Evolutionary conservation across 2,888 invertebrate genomes (phyloP), one percentile per base, ranked within the genome.

Genomic region (Erebia palarica): DNA sequence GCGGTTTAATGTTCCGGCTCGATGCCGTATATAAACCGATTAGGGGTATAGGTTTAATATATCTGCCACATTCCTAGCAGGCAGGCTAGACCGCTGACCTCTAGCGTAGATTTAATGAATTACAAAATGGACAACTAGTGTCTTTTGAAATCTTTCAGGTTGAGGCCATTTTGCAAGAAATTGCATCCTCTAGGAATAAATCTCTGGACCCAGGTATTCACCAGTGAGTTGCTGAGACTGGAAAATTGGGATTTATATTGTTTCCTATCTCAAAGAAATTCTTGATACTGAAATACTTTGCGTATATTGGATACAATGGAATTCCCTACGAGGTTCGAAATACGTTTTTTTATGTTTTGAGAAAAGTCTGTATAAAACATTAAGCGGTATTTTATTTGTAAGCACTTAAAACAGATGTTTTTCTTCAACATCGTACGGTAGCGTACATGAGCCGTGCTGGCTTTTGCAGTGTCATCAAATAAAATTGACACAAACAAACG

Each of bases 201-300:
- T 53, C 53, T 53, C 10, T 53, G 53, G 53, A 53, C 18, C 16
- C 3, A 53, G 53, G 16, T 53, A 53, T 53, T 55, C 18, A 55
- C 55, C 18, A 18, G 27, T 21, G 57, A 27, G 21, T 27, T 58
- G 42, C 60, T 16, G 10, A 60, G 42, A 60, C 10, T 44, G 11
- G 42, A 9, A 63, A 64, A 64, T 27, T 51, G 47, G 21, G 27
- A 64, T 64, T 64, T 42, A 60, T 60, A 60, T 60, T 44, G 49
- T 64, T 21, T 49, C 14, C 14, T 8, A 27, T 49, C 42, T 60
- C 90, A 87, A 89, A 90, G 89, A 89, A 89, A 90, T 89, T 90
- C 89, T 84, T 86, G 88, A 87, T 89, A 89, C 85, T 86, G 87
- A 87, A 90, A 91, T 90, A 90, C 89, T 90, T 90, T 89, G 88